phyloP scores from a whole-genome alignment of 2,797 vertebrate genomes.

The Chelonia mydas region DNA sequence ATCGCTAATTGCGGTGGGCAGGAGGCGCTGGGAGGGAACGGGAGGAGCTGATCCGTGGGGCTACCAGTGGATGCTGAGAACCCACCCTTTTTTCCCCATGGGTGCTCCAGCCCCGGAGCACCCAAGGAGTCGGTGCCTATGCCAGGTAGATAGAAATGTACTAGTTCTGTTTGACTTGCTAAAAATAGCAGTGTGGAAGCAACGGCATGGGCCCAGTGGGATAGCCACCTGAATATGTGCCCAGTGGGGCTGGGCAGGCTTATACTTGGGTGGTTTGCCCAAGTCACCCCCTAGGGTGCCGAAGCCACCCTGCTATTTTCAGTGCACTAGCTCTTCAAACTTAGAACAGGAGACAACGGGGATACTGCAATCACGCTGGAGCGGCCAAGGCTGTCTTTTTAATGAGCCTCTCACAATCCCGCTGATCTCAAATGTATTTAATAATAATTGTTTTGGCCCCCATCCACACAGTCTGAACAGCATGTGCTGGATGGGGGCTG shows the following conservation, averaged over 20 bases:
- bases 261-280: not conserved
- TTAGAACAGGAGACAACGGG: not conserved
- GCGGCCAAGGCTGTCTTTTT: not conserved
- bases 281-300: too few species aligned
- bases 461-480: not conserved
- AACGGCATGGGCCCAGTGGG: not conserved
- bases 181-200: not conserved
- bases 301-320: not conserved
- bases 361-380: not conserved
- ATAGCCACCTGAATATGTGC: not conserved
- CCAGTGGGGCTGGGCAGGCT: not conserved
- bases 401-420: not conserved
- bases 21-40: too few species aligned
- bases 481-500: not conserved
- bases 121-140: too few species aligned
- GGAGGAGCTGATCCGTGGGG: too few species aligned
- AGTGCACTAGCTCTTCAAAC: not conserved
- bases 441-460: not conserved
- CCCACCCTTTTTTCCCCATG: too few species aligned
- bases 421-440: not conserved
- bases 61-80: too few species aligned
- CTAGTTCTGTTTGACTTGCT: not conserved
- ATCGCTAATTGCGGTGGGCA: too few species aligned
- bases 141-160: not conserved
- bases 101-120: too few species aligned